Evolutionary conservation across 1,140 invertebrate genomes (phyloP).

Genomic region (Zaprionus africanus): DNA sequence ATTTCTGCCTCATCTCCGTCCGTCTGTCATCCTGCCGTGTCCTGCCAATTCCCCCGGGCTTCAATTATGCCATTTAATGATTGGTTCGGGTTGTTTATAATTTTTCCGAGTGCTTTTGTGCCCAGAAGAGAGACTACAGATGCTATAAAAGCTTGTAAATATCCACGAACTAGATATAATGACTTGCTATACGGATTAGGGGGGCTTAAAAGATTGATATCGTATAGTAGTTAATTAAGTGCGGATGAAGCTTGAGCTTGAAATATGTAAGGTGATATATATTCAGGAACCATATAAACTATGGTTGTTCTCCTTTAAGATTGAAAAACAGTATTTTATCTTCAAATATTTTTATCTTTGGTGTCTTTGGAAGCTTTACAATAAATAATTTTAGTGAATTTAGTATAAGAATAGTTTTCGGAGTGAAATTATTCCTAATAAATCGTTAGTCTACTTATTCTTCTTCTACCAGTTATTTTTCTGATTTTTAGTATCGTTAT

Average conservation of each 20-base stretch:
- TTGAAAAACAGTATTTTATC: too few relatives aligned
- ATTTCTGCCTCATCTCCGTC: conserved; percentile 30
- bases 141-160: not conserved
- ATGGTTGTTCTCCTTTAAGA: too few relatives aligned
- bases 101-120: conserved; percentile 33
- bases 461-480: too few relatives aligned
- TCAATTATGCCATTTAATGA: conserved; percentile 79
- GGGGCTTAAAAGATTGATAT: not conserved
- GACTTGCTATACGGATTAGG: not conserved
- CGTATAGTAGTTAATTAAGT: not conserved
- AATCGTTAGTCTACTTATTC: too few relatives aligned
- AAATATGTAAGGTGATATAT: too few relatives aligned
- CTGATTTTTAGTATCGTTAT: too few relatives aligned
- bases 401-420: too few relatives aligned
- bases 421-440: too few relatives aligned
- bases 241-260: not conserved
- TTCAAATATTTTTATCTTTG: too few relatives aligned
- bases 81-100: conserved; percentile 51
- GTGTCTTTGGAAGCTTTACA: too few relatives aligned
- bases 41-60: conserved; percentile 63
- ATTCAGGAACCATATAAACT: too few relatives aligned
- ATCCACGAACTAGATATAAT: not conserved
- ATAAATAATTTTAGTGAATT: too few relatives aligned
- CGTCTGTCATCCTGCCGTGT: not conserved
- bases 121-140: not conserved